Evolutionary conservation across 2,797 vertebrate genomes (phyloP).

Genomic region (Nannoperca obscura): DNA sequence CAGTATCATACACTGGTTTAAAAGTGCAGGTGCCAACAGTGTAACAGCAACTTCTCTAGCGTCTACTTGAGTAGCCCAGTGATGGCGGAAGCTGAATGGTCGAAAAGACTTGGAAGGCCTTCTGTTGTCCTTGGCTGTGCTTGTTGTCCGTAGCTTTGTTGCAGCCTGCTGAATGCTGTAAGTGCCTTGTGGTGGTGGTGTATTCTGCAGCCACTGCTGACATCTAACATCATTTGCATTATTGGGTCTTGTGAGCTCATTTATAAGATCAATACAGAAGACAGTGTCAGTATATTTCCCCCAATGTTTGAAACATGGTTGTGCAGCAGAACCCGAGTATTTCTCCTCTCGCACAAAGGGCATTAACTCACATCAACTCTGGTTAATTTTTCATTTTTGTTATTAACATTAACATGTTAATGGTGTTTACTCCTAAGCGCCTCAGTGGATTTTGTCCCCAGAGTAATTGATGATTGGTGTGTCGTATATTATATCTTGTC

Average conservation of each 20-base stretch:
- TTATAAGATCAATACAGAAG: not conserved
- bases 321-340: not conserved
- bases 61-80: not conserved
- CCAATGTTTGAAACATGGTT: not conserved
- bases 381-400: constrained; percentile 5
- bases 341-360: not conserved
- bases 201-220: too few species aligned
- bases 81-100: not conserved
- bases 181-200: not conserved
- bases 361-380: not conserved
- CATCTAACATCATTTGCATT: not conserved
- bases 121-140: not conserved
- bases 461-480: not conserved
- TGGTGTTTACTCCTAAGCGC: constrained; percentile 18
- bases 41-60: not conserved
- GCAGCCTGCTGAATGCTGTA: not conserved
- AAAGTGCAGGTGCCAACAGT: too few species aligned
- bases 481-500: not conserved
- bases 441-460: constrained; percentile 4
- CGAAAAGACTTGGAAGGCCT: not conserved
- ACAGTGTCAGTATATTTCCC: not conserved
- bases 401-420: constrained; percentile 26
- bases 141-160: not conserved
- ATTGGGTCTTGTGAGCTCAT: not conserved
- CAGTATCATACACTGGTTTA: too few species aligned